These are phyloP conservation scores for Xestia ashworthii DNA, from an alignment of 2,888 invertebrate genomes.

Conservation along the genomic window DNA sequence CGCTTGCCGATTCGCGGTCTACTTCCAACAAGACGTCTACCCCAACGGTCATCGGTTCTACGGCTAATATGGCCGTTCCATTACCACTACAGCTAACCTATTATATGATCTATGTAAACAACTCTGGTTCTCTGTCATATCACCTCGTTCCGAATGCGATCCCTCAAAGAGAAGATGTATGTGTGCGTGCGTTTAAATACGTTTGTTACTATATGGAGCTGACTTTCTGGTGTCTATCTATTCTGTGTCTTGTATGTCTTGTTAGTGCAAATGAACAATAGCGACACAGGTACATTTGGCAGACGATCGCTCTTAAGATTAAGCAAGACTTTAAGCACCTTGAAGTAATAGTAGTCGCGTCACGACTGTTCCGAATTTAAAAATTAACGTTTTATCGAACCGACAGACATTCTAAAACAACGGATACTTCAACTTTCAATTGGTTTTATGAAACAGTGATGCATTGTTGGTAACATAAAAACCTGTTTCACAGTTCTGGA, in stretches of 20 bases:
- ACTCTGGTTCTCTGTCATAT: no score
- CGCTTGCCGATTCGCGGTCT: no score
- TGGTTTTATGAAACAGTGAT: constrained; percentile 54
- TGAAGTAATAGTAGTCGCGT: constrained; percentile 63
- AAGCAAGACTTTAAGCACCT: constrained; percentile 64
- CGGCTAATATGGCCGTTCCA: no score
- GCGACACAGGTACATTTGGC: constrained; percentile 64
- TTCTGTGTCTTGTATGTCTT: constrained; percentile 66
- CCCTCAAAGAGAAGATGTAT: background rate
- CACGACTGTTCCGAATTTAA: constrained; percentile 82
- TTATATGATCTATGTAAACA: no score
- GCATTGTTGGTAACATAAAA: constrained; percentile 49
- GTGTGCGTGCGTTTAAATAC: background rate
- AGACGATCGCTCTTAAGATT: constrained; percentile 70
- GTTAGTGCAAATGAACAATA: constrained; percentile 76
- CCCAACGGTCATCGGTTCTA: no score
- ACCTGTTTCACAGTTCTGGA: constrained; percentile 54
- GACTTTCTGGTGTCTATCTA: constrained; percentile 15
- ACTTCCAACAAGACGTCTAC: no score
- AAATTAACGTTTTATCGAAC: constrained; percentile 76
- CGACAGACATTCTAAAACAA: constrained; percentile 75
- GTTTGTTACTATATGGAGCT: background rate
- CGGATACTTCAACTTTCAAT: constrained; percentile 58
- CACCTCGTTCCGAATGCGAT: no score
- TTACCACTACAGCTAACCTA: no score